Evolutionary conservation across 2,888 invertebrate species (phyloP).

Genomic region (Hypomecis atomaria): DNA sequence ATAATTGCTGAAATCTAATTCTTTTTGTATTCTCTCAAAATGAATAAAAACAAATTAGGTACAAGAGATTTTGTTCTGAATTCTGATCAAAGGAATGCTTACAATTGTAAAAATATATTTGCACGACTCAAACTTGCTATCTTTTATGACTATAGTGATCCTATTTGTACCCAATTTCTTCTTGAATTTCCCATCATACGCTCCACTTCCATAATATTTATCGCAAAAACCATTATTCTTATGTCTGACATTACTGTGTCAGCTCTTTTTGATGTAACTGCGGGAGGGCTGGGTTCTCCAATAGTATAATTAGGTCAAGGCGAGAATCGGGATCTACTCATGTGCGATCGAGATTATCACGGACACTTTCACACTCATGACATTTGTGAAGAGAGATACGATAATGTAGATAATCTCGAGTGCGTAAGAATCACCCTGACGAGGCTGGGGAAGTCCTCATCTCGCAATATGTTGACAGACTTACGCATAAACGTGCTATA

Average conservation of each 20-base stretch:
- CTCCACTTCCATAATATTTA: constrained; percentile 11
- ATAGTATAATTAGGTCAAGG: constrained; percentile 35
- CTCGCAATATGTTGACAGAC: constrained; percentile 10
- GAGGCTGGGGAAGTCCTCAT: constrained; percentile 4
- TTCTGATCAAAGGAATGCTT: neutral
- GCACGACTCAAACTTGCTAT: neutral
- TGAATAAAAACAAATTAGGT: no score
- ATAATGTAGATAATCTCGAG: neutral
- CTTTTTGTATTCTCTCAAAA: no score
- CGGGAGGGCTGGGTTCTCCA: constrained; percentile 28
- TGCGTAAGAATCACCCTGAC: neutral
- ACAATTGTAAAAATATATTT: neutral
- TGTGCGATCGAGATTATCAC: neutral
- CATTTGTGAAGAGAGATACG: neutral
- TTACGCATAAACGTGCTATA: constrained; percentile 4
- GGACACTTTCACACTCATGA: neutral
- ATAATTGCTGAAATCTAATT: no score
- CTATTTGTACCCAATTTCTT: constrained; percentile 2
- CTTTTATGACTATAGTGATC: neutral
- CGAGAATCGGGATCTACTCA: constrained; percentile 1
- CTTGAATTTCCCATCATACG: constrained; percentile 6
- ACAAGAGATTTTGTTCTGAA: no score
- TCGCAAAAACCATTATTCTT: constrained; percentile 29
- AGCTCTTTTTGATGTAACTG: constrained; percentile 32
- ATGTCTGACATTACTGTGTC: constrained; percentile 30